Evolutionary conservation across 2,797 vertebrate genomes (phyloP).

Genomic region (Gymnopithys bicolor): DNA sequence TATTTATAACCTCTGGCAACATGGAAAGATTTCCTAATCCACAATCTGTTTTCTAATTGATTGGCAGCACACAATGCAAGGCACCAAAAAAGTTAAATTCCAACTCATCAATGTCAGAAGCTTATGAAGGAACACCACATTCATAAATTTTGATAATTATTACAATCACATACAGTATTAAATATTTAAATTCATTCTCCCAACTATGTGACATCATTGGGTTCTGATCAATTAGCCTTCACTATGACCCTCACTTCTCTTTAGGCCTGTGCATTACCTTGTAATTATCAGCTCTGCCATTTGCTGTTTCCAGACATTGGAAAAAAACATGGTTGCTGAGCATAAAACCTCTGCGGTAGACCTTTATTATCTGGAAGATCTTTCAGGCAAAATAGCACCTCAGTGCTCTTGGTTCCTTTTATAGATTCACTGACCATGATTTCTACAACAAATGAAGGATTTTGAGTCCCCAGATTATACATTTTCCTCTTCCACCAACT

Average conservation of each 20-base stretch:
- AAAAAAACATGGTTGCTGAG: rapidly evolving
- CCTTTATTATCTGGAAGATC: not conserved
- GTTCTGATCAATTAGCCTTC: not conserved
- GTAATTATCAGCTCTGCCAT: not conserved
- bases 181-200: not conserved
- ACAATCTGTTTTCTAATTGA: not conserved
- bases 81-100: not conserved
- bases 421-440: not conserved
- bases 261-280: not conserved
- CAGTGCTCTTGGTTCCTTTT: not conserved
- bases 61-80: not conserved
- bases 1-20: not conserved
- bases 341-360: not conserved
- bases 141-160: not conserved
- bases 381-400: not conserved
- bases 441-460: not conserved
- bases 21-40: not conserved
- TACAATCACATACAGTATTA: not conserved
- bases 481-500: not conserved
- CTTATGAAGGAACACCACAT: not conserved
- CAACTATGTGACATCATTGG: not conserved
- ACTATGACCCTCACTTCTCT: not conserved
- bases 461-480: not conserved
- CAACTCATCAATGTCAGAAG: not conserved
- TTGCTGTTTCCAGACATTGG: not conserved